A percentile compares a stretch with the other conserved stretches of the same genome.
Conservation (phyloP, 2,888 invertebrate genomes). For the Brenthis ino region DNA sequence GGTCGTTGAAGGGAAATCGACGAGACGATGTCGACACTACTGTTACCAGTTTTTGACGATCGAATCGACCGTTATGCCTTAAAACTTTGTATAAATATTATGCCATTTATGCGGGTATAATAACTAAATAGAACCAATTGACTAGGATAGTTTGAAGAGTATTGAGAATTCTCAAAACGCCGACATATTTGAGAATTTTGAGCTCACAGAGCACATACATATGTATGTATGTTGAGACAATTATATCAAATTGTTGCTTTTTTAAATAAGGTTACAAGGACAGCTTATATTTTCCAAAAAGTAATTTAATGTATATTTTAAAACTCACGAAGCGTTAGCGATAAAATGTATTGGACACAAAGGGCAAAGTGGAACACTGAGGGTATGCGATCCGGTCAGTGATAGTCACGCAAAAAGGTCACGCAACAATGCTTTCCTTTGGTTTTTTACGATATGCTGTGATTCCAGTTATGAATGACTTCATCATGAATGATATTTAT, state of each 20-base stretch:
- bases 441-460: constrained; percentile 54
- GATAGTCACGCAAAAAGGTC: constrained; percentile 69
- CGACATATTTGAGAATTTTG: too few relatives aligned
- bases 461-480: constrained; percentile 55
- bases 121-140: too few relatives aligned
- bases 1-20: constrained; percentile 79
- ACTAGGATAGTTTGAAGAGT: too few relatives aligned
- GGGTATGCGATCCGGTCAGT: constrained; percentile 49
- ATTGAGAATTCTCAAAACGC: too few relatives aligned
- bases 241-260: too few relatives aligned
- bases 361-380: constrained; percentile 62
- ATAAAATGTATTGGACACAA: constrained; percentile 59
- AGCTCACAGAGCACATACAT: too few relatives aligned
- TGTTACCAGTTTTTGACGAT: constrained; percentile 51
- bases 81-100: constrained; percentile 30
- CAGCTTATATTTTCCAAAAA: too few relatives aligned
- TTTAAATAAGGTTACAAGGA: too few relatives aligned
- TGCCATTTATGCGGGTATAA: neutral
- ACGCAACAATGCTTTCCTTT: constrained; percentile 66
- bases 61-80: constrained; percentile 61
- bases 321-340: constrained; percentile 45
- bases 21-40: constrained; percentile 64
- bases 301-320: constrained; percentile 5
- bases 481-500: constrained; percentile 45
- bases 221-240: too few relatives aligned